A percentile compares a stretch with the other conserved stretches of the same genome.
These are phyloP conservation scores for Cochlearius cochlearius DNA, from an alignment of 2,113 vertebrate species.

Conservation along the genomic window DNA sequence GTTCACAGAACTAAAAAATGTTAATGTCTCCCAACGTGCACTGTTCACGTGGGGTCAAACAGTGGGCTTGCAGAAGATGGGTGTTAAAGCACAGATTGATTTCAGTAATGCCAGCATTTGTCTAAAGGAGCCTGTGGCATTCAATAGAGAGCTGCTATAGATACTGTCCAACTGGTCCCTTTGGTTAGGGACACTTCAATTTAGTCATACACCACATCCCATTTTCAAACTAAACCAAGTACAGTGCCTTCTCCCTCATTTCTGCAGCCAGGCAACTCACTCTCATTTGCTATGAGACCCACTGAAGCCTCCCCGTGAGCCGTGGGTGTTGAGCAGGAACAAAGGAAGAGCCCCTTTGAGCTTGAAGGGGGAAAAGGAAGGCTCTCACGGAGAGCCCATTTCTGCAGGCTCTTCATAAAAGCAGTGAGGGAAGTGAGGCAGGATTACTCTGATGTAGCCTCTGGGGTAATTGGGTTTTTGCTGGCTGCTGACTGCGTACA, in stretches of 20 bases:
- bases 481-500: neutral
- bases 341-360: neutral
- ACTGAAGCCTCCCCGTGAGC: neutral
- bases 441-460: neutral
- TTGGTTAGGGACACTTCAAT: neutral
- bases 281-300: neutral
- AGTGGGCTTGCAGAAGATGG: neutral
- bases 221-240: neutral
- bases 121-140: neutral
- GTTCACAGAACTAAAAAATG: neutral
- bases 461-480: neutral
- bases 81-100: neutral
- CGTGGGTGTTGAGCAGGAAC: neutral
- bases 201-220: neutral
- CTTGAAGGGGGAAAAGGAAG: neutral
- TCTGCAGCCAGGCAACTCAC: neutral
- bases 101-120: neutral
- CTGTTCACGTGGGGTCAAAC: neutral
- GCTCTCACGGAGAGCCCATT: accelerated
- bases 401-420: neutral
- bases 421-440: neutral
- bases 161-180: neutral
- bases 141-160: neutral
- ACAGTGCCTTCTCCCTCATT: neutral
- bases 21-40: neutral